Evolutionary conservation across 2,113 vertebrate species (phyloP).

Genomic region (Sylvilagus bachmani): DNA sequence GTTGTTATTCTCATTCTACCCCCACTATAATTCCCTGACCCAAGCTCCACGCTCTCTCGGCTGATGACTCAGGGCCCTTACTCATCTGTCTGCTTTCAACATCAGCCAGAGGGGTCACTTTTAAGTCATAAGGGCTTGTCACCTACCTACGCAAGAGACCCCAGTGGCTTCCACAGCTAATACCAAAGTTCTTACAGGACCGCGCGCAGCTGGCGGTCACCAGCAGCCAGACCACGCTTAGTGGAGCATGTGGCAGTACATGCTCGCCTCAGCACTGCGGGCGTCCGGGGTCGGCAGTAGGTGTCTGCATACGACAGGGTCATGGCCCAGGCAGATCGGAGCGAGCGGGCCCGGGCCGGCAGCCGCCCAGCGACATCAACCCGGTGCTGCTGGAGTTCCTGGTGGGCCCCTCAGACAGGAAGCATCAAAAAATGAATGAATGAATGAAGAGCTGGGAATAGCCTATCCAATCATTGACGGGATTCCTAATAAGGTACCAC

Average conservation of each 20-base stretch:
- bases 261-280: neutral
- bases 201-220: too few relatives aligned
- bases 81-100: neutral
- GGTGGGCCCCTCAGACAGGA: too few relatives aligned
- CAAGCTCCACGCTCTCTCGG: neutral
- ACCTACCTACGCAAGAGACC: neutral
- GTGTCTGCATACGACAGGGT: neutral
- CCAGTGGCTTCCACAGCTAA: neutral
- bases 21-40: neutral
- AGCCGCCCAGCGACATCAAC: constrained; percentile 84
- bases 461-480: too few relatives aligned
- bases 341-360: constrained; percentile 67
- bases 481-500: too few relatives aligned
- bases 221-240: too few relatives aligned
- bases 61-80: neutral
- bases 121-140: neutral
- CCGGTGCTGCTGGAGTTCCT: constrained; percentile 46
- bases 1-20: too few relatives aligned
- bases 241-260: too few relatives aligned
- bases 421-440: too few relatives aligned
- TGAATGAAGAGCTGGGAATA: too few relatives aligned
- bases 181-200: neutral
- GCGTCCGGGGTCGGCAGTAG: rapidly evolving
- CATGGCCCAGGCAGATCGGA: neutral
- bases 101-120: neutral